These are phyloP conservation scores for Myoxocephalus aenaeus DNA, from an alignment of 2,797 vertebrate species.

Conservation along the genomic window DNA sequence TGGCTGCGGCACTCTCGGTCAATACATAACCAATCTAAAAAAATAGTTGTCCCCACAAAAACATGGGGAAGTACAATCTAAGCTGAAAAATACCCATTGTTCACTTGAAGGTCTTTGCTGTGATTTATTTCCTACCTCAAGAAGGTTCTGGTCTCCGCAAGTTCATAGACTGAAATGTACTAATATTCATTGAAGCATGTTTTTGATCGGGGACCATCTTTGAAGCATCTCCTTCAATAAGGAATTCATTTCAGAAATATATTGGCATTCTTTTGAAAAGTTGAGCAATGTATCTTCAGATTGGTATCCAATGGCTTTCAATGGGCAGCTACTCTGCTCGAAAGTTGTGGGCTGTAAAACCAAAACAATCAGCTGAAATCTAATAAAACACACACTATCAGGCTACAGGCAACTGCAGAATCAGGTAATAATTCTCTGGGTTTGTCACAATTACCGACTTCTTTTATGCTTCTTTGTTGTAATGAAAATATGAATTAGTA, in stretches of 20 bases:
- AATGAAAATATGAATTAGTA: neutral
- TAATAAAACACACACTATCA: neutral
- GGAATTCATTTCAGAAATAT: neutral
- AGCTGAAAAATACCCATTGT: neutral
- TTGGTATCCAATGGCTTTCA: neutral
- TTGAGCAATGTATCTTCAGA: neutral
- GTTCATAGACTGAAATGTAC: slow-evolving; percentile 30
- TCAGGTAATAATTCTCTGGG: neutral
- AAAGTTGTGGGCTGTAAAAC: neutral
- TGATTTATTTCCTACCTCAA: slow-evolving; percentile 28
- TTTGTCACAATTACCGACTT: neutral
- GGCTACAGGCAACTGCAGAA: neutral
- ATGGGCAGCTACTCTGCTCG: neutral
- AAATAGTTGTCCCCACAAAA: neutral
- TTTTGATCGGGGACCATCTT: neutral
- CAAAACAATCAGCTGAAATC: neutral
- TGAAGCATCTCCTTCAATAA: neutral
- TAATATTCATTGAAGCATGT: neutral
- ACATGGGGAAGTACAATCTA: neutral
- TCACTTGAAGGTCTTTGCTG: neutral
- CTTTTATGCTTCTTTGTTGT: neutral
- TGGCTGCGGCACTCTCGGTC: neutral
- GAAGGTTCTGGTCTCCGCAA: slow-evolving; percentile 15
- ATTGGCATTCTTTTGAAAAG: neutral
- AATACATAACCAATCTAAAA: neutral